Evolutionary conservation across 2,888 invertebrate genomes (phyloP).

Genomic region (Lepidocyrtinus sp.): DNA sequence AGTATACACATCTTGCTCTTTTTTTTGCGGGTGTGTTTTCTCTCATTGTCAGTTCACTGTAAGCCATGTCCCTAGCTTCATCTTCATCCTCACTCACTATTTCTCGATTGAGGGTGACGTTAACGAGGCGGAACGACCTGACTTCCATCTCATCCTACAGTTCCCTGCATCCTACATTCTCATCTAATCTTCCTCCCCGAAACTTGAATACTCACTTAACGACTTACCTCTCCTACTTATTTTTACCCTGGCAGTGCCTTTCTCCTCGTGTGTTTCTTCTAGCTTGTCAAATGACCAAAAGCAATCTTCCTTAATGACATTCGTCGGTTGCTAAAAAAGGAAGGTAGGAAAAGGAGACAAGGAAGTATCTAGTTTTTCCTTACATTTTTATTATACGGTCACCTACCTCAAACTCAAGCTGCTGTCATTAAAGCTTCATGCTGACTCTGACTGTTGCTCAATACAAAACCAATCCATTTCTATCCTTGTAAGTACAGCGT

Average conservation of each 20-base stretch:
- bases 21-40: too few species aligned
- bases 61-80: too few species aligned
- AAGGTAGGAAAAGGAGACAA: too few species aligned
- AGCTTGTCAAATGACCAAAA: conserved; percentile 58
- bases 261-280: conserved; percentile 12
- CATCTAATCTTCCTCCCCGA: background rate
- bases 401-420: too few species aligned
- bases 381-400: too few species aligned
- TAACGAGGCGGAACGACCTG: conserved; percentile 59
- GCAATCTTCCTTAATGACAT: conserved; percentile 58
- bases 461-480: conserved; percentile 7
- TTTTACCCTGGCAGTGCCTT: background rate
- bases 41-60: too few species aligned
- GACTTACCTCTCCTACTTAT: background rate
- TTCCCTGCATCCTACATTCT: background rate
- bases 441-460: conserved; percentile 59
- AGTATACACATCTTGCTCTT: too few species aligned
- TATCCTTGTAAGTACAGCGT: background rate
- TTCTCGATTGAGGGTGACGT: conserved; percentile 60
- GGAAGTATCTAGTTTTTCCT: too few species aligned
- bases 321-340: too few species aligned
- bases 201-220: conserved; percentile 14
- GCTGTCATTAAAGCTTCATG: conserved; percentile 45
- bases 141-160: conserved; percentile 46
- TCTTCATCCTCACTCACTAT: conserved; percentile 43